Conservation (phyloP, 2,888 invertebrate genomes). For the Rotaria macrura region DNA sequence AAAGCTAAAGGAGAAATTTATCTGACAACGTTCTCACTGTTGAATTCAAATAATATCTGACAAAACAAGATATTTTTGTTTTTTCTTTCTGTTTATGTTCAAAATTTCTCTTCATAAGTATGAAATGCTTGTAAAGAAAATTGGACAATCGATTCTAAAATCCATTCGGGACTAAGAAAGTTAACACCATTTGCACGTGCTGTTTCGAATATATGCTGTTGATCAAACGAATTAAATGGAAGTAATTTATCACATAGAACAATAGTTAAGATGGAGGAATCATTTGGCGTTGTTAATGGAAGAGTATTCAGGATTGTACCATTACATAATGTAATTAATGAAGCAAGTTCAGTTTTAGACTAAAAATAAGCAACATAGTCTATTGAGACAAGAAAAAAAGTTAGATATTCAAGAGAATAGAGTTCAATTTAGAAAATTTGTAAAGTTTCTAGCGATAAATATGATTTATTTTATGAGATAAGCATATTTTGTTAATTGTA, state of each 20-base stretch:
- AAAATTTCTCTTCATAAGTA: conserved; percentile 11
- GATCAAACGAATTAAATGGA: background rate
- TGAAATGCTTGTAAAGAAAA: background rate
- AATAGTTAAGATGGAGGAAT: background rate
- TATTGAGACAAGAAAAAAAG: no score
- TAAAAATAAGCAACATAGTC: background rate
- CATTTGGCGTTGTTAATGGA: background rate
- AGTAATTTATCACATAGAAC: conserved; percentile 6
- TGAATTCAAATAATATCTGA: background rate
- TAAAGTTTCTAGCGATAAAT: no score
- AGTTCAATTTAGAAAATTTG: no score
- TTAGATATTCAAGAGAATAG: no score
- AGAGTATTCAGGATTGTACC: background rate
- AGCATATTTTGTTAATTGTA: no score
- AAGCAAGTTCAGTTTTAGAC: background rate
- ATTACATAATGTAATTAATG: background rate
- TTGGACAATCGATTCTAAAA: background rate
- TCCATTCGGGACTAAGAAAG: conserved; percentile 19
- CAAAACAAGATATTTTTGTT: background rate
- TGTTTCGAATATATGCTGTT: background rate
- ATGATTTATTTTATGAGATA: no score
- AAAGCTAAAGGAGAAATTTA: background rate
- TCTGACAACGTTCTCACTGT: conserved; percentile 1
- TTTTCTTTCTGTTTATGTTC: background rate
- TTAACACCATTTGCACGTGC: background rate